These are phyloP conservation scores for Asobara japonica DNA, from an alignment of 1,140 invertebrate species.

Conservation along the genomic window DNA sequence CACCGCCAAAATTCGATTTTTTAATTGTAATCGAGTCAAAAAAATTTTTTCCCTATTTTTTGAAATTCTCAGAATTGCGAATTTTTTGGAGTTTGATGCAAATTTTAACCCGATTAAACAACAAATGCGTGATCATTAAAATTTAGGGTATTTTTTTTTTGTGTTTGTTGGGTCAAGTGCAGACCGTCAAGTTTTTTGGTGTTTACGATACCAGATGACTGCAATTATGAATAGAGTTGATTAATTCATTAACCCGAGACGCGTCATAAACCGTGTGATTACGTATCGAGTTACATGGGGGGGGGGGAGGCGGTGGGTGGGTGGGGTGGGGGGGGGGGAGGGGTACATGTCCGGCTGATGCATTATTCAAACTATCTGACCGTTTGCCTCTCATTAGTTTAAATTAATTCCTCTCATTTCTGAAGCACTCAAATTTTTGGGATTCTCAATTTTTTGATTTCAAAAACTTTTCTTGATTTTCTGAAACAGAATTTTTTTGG, in stretches of 20 bases:
- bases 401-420: not conserved
- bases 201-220: not conserved
- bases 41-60: too few species aligned
- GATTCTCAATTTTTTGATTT: too few species aligned
- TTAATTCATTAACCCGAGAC: constrained; percentile 25
- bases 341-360: too few species aligned
- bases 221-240: not conserved
- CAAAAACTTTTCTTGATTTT: too few species aligned
- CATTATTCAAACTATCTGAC: not conserved
- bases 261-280: constrained; percentile 13
- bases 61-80: too few species aligned
- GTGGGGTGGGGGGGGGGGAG: too few species aligned
- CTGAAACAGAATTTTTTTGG: not conserved
- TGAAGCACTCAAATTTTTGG: too few species aligned
- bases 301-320: too few species aligned
- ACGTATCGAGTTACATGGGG: not conserved
- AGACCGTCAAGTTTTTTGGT: not conserved
- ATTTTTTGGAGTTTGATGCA: not conserved
- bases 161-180: not conserved
- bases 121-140: not conserved
- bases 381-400: not conserved
- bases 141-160: not conserved
- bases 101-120: not conserved
- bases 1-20: too few species aligned
- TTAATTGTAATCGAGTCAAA: too few species aligned